Base-by-base conservation (phyloP, 2,113 vertebrate species). In the Varanus komodoensis region DNA sequence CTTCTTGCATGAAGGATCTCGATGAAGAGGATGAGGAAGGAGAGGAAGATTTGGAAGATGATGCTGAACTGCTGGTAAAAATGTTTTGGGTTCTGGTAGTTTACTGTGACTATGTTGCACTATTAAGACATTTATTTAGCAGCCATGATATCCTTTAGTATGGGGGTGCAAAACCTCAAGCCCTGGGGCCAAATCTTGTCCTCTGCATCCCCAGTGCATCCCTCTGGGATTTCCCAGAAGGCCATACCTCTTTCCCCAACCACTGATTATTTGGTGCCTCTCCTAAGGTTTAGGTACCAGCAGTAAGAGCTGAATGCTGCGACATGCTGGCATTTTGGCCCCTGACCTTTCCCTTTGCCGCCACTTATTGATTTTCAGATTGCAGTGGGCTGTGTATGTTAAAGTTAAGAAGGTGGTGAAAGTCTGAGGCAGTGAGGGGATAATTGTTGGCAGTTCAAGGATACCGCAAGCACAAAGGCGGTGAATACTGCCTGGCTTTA, bases 1-100 rank as follows among this genome's bases (percentile, higher is more conserved):
- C 97, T 8, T 95, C 98, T 34, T 99, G 98, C 87, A 98, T 99
- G 98, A 98, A 96, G 93, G 98, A 99, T 91, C 92, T 97, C 14
- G 98, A 99, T 8, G 97, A 98, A 44, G 96, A 96, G 0, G 98
- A 97, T 0, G 97, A 96, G 3, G 95, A 90, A 0, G 95, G 96
- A 0, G 97, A 95, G 0, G 98, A 98, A 0, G 98, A 97, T 0
- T 97, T 98, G 91, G 96, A 98, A 81, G 97, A 98, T 3, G 97
- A 97, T 19, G 97, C 98, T 4, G 98, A 98, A 75, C 90, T 99
- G 44, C 89, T 99, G 98, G 98, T 98, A 97, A 91, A 75, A 71
- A 21, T 23, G 4, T 32, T 1, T 85, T 23, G 38, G 12, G 50
- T 23, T 44, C 17, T 54, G 3, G 27, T 67, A 1, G 5, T 3